A percentile compares a stretch with the other conserved stretches of the same genome.
Evolutionary conservation across 1,140 invertebrate species (phyloP).

Genomic region (Dysdera silvatica): DNA sequence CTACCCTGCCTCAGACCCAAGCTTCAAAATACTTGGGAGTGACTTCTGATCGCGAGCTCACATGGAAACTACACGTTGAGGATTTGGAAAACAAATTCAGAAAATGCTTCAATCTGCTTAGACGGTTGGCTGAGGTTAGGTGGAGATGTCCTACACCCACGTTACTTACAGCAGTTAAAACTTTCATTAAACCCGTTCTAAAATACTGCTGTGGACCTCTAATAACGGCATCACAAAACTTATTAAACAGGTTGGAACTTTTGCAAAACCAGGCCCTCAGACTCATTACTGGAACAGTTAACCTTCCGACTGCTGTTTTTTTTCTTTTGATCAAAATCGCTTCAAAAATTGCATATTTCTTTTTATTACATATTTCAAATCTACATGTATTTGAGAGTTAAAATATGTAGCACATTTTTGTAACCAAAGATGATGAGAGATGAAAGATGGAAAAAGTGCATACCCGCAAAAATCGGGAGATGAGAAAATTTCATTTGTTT

Average conservation of each 20-base stretch:
- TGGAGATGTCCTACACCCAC: background rate
- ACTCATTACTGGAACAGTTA: too few species aligned
- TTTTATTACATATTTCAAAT: too few species aligned
- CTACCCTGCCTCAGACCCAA: background rate
- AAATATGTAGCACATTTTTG: too few species aligned
- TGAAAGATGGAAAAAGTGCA: too few species aligned
- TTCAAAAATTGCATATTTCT: too few species aligned
- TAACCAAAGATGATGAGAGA: too few species aligned
- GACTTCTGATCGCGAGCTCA: background rate
- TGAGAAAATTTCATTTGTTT: too few species aligned
- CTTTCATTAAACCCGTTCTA: conserved; percentile 5
- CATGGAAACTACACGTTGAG: conserved; percentile 3
- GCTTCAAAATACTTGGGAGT: background rate
- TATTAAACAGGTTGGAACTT: background rate
- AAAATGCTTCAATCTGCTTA: background rate
- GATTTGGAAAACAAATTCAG: background rate
- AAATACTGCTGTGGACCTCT: background rate
- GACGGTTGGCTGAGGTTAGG: background rate
- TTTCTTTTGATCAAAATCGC: too few species aligned
- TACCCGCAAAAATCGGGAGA: too few species aligned
- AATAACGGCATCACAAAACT: background rate
- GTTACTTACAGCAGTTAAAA: background rate
- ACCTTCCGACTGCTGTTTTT: too few species aligned
- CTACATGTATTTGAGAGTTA: too few species aligned
- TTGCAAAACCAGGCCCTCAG: background rate